Evolutionary conservation across 1,140 invertebrate genomes (phyloP).

Genomic region (Micrasema longulum): DNA sequence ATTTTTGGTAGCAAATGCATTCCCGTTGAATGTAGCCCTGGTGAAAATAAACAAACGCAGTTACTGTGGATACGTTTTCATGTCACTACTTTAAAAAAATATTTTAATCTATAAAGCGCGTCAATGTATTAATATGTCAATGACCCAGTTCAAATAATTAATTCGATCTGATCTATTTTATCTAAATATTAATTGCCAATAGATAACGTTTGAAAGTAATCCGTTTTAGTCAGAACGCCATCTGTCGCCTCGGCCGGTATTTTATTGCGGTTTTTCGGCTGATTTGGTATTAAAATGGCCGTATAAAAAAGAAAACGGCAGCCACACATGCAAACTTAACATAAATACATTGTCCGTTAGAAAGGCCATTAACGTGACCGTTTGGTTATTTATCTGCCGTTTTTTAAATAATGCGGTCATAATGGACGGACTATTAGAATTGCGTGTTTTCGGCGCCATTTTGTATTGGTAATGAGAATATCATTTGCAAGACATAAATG

Average conservation of each 20-base stretch:
- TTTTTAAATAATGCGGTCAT: conserved; percentile 46
- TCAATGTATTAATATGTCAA: too few species aligned
- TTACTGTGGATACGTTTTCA: too few species aligned
- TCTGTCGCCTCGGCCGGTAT: conserved; percentile 28
- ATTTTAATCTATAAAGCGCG: too few species aligned
- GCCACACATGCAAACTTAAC: conserved; percentile 48
- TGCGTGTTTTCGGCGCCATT: conserved; percentile 38
- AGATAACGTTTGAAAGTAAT: not conserved
- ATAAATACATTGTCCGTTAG: conserved; percentile 51
- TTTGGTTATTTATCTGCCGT: conserved; percentile 44
- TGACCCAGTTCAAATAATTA: too few species aligned
- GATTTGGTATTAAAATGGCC: conserved; percentile 44
- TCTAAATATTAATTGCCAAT: not conserved
- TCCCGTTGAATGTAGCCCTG: too few species aligned
- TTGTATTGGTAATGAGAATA: not conserved
- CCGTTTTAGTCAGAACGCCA: conserved; percentile 23
- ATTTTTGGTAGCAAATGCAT: too few species aligned
- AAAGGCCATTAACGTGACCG: conserved; percentile 47
- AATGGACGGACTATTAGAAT: conserved; percentile 22
- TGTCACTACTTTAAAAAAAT: too few species aligned
- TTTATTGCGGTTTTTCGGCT: conserved; percentile 49
- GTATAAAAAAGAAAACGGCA: conserved; percentile 47
- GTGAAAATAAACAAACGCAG: too few species aligned
- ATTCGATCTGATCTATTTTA: too few species aligned
- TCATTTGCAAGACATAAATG: conserved; percentile 8